A percentile compares a stretch with the other conserved stretches of the same genome.
phyloP scores from a whole-genome alignment of 2,888 invertebrate species.

The Euzetes globulus region DNA sequence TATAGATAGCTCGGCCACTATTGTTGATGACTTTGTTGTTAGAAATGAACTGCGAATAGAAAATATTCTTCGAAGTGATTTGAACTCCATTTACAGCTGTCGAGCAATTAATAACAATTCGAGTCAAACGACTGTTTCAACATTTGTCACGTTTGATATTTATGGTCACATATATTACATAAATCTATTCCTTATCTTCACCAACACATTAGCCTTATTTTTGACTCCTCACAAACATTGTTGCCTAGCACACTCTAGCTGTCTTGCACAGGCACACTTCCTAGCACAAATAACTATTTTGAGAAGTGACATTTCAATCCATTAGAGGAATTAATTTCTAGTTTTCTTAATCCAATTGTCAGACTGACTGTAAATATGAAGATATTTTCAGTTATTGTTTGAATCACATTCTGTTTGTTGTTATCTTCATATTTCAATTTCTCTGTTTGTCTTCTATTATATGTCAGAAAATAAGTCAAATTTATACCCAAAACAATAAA shows the following conservation, averaged over 20 bases:
- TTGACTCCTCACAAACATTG: too few species aligned
- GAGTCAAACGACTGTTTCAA: constrained; percentile 4
- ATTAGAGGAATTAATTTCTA: too few species aligned
- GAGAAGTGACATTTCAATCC: too few species aligned
- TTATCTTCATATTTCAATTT: neutral
- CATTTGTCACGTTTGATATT: constrained; percentile 28
- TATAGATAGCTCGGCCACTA: constrained; percentile 7
- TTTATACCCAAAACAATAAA: constrained; percentile 14
- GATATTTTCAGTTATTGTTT: neutral
- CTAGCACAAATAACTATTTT: too few species aligned
- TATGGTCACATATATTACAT: constrained; percentile 2
- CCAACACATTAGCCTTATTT: neutral
- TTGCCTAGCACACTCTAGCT: too few species aligned
- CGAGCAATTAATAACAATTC: constrained; percentile 26
- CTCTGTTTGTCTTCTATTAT: neutral
- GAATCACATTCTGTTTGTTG: neutral
- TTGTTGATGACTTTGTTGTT: constrained; percentile 9
- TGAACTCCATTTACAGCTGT: constrained; percentile 19
- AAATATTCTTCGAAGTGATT: constrained; percentile 4
- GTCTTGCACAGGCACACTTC: too few species aligned
- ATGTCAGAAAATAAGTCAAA: constrained; percentile 17
- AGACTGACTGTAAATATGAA: too few species aligned
- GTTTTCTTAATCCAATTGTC: too few species aligned
- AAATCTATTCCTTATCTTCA: neutral
- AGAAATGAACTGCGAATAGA: neutral